Conservation (phyloP, 2,797 vertebrate species). For the Enteromius unitaeniatus region DNA sequence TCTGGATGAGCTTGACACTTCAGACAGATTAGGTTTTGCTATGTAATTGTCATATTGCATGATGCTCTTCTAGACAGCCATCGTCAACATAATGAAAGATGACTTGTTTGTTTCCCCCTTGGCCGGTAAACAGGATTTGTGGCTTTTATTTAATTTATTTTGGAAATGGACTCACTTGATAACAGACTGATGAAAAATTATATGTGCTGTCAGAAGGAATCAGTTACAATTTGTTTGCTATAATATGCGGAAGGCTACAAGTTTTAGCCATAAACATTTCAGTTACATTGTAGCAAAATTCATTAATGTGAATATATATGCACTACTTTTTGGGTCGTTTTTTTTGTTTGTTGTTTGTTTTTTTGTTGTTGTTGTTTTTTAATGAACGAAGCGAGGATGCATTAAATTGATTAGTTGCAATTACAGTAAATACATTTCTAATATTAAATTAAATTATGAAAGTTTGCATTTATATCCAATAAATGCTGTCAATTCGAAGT, state of each 20-base stretch:
- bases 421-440: not conserved
- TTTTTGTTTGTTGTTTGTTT: not conserved
- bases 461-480: no score
- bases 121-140: slow-evolving; percentile 31
- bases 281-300: not conserved
- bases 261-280: not conserved
- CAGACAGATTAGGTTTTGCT: slow-evolving; percentile 20
- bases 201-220: slow-evolving; percentile 17
- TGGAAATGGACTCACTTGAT: slow-evolving; percentile 26
- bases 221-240: not conserved
- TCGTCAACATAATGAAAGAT: slow-evolving; percentile 35
- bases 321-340: not conserved
- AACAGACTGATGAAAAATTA: slow-evolving; percentile 18
- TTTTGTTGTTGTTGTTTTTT: no score
- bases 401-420: not conserved
- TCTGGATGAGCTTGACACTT: slow-evolving; percentile 15
- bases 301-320: not conserved
- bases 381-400: not conserved
- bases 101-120: slow-evolving; percentile 31
- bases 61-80: slow-evolving; percentile 27
- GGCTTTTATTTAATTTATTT: slow-evolving; percentile 37
- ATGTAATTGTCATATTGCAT: slow-evolving; percentile 36
- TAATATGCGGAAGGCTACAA: not conserved
- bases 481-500: no score
- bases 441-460: not conserved